Evolutionary conservation across 2,888 invertebrate genomes (phyloP), one percentile per base, ranked within the genome.

Genomic region (Aquatica leii): DNA sequence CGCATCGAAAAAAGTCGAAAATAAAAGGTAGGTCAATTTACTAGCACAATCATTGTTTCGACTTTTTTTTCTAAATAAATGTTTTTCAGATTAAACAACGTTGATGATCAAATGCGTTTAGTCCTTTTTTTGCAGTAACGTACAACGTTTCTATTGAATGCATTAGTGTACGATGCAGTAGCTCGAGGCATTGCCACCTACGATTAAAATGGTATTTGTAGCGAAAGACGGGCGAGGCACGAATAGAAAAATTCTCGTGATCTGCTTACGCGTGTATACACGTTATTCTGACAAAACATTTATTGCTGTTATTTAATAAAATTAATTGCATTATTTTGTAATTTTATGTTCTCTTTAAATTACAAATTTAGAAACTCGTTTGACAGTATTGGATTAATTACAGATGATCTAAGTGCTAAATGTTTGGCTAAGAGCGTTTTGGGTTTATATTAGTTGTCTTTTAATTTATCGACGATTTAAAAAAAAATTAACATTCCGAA

Each of bases 191-290:
- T 62, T 71, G 73, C 77, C 77, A 76, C 77, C 77, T 77, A 77
- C 77, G 74, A 76, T 72, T 75, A 76, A 76, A 75, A 74, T 76
- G 74, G 74, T 74, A 74, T 73, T 69, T 69, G 69, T 73, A 73
- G 75, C 76, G 73, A 74, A 76, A 75, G 74, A 69, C 69, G 69
- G 75, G 76, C 74, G 74, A 74, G 75, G 74, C 75, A 65, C 72
- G 74, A 74, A 74, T 37, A 37, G 77, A 78, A 78, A 78, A 76
- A 74, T 71, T 71, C 74, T 77, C 77, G 78, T 77, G 77, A 77
- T 77, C 74, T 70, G 73, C 77, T 78, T 76, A 76, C 78, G 77
- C 77, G 77, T 77, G 77, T 76, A 76, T 75, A 74, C 75, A 74
- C 69, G 69, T 71, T 71, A 73, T 72, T 6, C 24, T 6, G 24